Percentiles rank a stretch among this genome's conserved stretches.
Evolutionary conservation across 2,797 vertebrate genomes (phyloP).

Genomic region (Caiman crocodilus): DNA sequence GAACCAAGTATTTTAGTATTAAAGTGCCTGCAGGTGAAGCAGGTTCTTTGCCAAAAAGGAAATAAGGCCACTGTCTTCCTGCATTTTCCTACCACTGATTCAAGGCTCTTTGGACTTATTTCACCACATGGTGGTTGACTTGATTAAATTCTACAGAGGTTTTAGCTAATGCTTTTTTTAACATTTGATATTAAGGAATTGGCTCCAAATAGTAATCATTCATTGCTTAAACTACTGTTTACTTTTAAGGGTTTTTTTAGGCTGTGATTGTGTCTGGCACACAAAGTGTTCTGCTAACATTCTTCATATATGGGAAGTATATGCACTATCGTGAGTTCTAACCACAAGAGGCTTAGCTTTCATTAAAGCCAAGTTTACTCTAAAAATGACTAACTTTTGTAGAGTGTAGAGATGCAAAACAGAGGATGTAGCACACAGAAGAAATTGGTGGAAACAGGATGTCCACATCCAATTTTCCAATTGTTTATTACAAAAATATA

Average conservation of each 20-base stretch:
- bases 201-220: neutral
- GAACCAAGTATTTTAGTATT: neutral
- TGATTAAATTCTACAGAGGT: neutral
- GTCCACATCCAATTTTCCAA: neutral
- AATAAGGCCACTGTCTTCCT: neutral
- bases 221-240: conserved; percentile 30
- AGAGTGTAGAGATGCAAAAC: neutral
- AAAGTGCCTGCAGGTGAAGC: neutral
- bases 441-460: neutral
- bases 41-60: neutral
- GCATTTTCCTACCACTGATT: neutral
- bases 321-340: neutral
- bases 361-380: conserved; percentile 35
- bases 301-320: conserved; percentile 17
- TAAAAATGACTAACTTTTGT: neutral
- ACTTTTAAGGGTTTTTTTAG: conserved; percentile 21
- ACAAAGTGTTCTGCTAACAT: conserved; percentile 24
- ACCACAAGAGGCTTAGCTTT: conserved; percentile 39
- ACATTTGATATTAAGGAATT: neutral
- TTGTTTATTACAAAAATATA: conserved; percentile 18
- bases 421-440: neutral
- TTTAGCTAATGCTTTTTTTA: neutral
- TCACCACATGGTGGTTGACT: neutral
- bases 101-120: neutral
- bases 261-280: conserved; percentile 14